Conservation (phyloP, 2,113 vertebrate species). For the Alexandromys fortis region DNA sequence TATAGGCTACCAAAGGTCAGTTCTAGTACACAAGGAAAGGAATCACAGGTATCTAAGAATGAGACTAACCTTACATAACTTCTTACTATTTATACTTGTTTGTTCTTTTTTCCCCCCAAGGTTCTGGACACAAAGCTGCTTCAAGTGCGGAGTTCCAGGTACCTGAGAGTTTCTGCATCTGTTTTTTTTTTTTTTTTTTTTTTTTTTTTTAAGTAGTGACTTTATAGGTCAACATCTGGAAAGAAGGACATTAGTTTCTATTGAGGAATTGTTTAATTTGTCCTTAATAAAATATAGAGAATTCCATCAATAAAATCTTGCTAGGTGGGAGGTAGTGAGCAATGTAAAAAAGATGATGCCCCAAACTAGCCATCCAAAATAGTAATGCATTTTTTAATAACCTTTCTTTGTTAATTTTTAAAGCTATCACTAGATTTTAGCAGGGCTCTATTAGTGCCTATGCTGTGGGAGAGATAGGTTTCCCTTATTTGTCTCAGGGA, state of each 20-base stretch:
- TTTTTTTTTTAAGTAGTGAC: neutral
- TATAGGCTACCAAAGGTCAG: neutral
- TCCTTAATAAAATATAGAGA: conserved; percentile 1
- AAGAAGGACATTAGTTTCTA: neutral
- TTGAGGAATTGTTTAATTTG: neutral
- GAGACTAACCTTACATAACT: neutral
- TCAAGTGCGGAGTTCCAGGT: neutral
- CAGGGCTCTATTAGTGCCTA: neutral
- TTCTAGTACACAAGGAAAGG: neutral
- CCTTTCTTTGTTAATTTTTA: neutral
- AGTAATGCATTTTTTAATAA: neutral
- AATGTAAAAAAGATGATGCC: neutral
- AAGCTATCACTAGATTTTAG: neutral
- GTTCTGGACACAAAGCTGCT: neutral
- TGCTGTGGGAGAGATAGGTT: too few species aligned
- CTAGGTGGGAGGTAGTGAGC: neutral
- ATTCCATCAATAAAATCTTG: neutral
- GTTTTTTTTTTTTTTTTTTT: neutral
- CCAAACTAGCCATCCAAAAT: conserved; percentile 13
- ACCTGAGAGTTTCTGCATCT: neutral
- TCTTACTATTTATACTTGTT: neutral
- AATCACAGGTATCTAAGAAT: neutral
- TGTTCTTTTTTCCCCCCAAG: neutral
- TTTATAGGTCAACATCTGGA: conserved; percentile 15
- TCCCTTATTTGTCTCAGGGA: neutral